Evolutionary conservation across 1,140 invertebrate genomes (phyloP), one percentile per base, ranked within the genome.

Genomic region (Drosophila carrolli): DNA sequence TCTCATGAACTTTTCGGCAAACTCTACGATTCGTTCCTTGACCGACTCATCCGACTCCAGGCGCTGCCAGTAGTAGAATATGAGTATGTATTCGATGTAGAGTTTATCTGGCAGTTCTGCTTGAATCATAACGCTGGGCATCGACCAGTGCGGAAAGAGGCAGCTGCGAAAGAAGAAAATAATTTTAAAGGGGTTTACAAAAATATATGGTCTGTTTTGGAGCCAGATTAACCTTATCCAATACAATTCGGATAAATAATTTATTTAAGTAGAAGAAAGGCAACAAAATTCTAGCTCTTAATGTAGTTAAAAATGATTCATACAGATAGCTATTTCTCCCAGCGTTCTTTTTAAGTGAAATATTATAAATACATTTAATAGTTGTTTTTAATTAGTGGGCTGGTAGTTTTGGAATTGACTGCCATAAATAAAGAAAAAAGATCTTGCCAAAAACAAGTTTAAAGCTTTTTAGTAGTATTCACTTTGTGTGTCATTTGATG

Each of bases 51-150:
- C 75, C 5, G 67, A 67, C 57, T 81, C 76, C n/a, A 91, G 62
- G 19, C 74, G 57, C 43, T 84, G 81, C 88, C 88, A 91, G 56
- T 88, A 91, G 63, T 89, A 91, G 60, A 91, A 86, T 63, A 86
- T 89, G 38, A 86, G 77, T 61, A 86, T 83, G 54, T 86, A 86
- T 77, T 86, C 70, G 51, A 86, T 88, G 40, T 63, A 86, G 32
- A 88, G 59, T 50, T 81, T 91, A 63, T 90, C 88, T 13, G 88
- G 83, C 35, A 90, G 29, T 51, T 89, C 83, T 0, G 46, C 38
- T 53, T 81, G 83, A 13, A 68, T 70, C 47, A 83, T 66, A 2
- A 81, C 43, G 23, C 54, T 72, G 4, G 58, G 70, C 37, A 46
- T 50, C 0, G 71, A 61, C 84, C 83, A 86, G 50, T 88, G 83